Evolutionary conservation across 2,113 vertebrate genomes (phyloP), one percentile per base, ranked within the genome.

Genomic region (Pica pica): DNA sequence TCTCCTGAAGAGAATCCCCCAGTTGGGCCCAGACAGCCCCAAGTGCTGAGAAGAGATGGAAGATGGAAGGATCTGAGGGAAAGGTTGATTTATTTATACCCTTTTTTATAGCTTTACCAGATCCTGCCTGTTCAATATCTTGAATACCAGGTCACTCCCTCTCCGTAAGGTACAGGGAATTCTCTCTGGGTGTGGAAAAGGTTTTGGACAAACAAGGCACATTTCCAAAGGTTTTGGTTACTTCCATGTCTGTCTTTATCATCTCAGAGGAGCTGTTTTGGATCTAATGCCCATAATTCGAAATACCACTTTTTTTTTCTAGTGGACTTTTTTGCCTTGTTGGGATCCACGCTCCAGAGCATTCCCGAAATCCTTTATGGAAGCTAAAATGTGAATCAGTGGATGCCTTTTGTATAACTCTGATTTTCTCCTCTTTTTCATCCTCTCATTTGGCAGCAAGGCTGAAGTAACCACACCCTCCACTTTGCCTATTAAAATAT

Each of bases 141-240:
- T 61, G 71, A 2, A 27, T 26, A 11, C 19, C 52, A 61, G 7
- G 39, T 63, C 2, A 0, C 15, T 83, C 64, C n/a, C 28, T 61
- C 22, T 65, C 56, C 6, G 2, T 23, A 13, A 13, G 87, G 26
- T 28, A 13, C 50, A 2, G 42, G 35, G 79, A 84, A 21, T 63
- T 57, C 52, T 79, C 1, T 24, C n/a, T 23, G 24, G 30, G 1
- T 44, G 21, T 52, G 24, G 60, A 52, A 61, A 55, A 44, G 9
- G 24, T 83, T 87, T 69, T 46, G 33, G 55, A 31, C 41, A 5
- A 37, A 10, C 12, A 4, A 4, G 4, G 3, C 0, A 0, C n/a
- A 10, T 60, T 69, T 60, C 50, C 41, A 30, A 31, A 81, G 47
- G 18, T 23, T 64, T 77, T 52, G 27, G 33, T 61, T 61, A 24